These are phyloP conservation scores for Drosophila suboccidentalis DNA, from an alignment of 2,888 invertebrate genomes.

Conservation along the genomic window DNA sequence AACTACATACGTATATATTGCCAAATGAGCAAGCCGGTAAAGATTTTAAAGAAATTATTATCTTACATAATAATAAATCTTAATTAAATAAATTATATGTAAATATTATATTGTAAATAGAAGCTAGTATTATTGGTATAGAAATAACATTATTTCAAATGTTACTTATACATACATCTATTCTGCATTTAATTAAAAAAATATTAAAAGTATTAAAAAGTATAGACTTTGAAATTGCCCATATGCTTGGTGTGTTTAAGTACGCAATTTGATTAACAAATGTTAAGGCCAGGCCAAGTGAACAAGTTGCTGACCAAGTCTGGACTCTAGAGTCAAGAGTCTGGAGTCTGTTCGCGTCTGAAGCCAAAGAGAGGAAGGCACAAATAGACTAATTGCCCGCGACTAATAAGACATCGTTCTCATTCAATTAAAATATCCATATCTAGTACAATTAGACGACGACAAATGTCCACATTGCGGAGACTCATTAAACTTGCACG, in stretches of 20 bases:
- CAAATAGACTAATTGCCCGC: slow-evolving; percentile 75
- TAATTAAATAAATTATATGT: too few species aligned
- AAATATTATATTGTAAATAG: too few species aligned
- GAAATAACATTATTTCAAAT: neutral
- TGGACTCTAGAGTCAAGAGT: slow-evolving; percentile 15
- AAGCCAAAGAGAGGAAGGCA: slow-evolving; percentile 27
- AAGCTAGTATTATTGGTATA: too few species aligned
- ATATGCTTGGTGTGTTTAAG: slow-evolving; percentile 23
- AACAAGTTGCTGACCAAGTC: slow-evolving; percentile 39
- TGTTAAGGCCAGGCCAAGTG: slow-evolving; percentile 24
- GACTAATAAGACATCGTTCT: slow-evolving; percentile 82
- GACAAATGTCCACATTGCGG: slow-evolving; percentile 78
- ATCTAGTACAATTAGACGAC: slow-evolving; percentile 84
- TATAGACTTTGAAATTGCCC: slow-evolving; percentile 6
- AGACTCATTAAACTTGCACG: slow-evolving; percentile 83
- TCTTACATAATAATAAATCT: neutral
- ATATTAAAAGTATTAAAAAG: neutral
- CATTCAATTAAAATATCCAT: slow-evolving; percentile 85
- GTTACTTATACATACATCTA: neutral
- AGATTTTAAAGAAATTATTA: neutral
- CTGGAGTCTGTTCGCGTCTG: slow-evolving; percentile 2
- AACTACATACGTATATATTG: neutral
- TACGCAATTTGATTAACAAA: slow-evolving; percentile 49
- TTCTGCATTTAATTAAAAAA: too few species aligned
- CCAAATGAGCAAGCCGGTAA: neutral